Percentiles rank a stretch among this genome's conserved stretches.
Conservation (phyloP, 1,140 invertebrate genomes). For the Bacillus rossius region DNA sequence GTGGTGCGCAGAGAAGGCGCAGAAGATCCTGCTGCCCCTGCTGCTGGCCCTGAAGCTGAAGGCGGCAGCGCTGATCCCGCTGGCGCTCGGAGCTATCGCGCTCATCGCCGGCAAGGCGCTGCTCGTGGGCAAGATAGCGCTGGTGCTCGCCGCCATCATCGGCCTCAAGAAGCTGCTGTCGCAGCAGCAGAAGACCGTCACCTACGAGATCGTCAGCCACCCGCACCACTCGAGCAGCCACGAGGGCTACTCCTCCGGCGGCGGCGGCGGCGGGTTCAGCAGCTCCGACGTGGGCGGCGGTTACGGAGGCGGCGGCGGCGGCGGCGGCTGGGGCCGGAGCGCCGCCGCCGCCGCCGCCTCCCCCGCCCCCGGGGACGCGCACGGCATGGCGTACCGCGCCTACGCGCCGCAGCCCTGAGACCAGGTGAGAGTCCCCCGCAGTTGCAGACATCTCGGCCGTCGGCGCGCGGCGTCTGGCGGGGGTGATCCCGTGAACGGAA, state of each 20-base stretch:
- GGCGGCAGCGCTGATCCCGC: slow-evolving; percentile 66
- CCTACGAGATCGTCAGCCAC: slow-evolving; percentile 76
- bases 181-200: slow-evolving; percentile 70
- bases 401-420: slow-evolving; percentile 47
- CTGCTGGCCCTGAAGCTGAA: slow-evolving; percentile 68
- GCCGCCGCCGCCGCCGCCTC: too few species aligned
- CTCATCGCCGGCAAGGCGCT: slow-evolving; percentile 79
- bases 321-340: slow-evolving; percentile 61
- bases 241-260: slow-evolving; percentile 48
- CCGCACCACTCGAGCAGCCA: slow-evolving; percentile 66
- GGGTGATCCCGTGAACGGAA: too few species aligned
- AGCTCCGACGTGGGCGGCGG: slow-evolving; percentile 16
- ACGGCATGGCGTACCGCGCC: slow-evolving; percentile 66
- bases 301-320: slow-evolving; percentile 38
- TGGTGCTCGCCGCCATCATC: slow-evolving; percentile 74
- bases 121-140: slow-evolving; percentile 74
- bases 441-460: too few species aligned
- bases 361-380: slow-evolving; percentile 61
- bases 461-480: too few species aligned
- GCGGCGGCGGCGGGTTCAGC: slow-evolving; percentile 33
- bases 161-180: slow-evolving; percentile 71
- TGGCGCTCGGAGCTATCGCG: slow-evolving; percentile 71
- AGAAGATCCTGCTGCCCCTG: slow-evolving; percentile 70
- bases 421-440: too few species aligned
- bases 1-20: slow-evolving; percentile 60